phyloP scores from a whole-genome alignment of 2,113 vertebrate species.

The Peromyscus californicus region DNA sequence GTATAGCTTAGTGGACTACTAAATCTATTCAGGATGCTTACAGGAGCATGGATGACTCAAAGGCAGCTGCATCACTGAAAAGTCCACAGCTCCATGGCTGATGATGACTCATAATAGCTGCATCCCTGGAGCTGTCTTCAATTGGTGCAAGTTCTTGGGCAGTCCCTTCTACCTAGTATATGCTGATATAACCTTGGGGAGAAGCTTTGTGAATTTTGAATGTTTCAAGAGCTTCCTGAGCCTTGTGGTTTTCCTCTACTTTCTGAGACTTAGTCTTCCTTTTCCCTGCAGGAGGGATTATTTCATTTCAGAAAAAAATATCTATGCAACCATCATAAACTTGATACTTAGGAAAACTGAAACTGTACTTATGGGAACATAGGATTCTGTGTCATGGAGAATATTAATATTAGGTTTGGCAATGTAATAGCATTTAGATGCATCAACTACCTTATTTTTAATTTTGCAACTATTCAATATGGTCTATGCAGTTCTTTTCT shows the following conservation, averaged over 20 bases:
- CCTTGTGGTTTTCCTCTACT: not conserved
- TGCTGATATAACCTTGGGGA: too few species aligned
- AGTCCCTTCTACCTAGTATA: not conserved
- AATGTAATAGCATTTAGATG: not conserved
- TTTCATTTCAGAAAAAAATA: not conserved
- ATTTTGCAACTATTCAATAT: not conserved
- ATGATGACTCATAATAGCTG: not conserved
- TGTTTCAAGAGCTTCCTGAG: not conserved
- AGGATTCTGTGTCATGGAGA: not conserved
- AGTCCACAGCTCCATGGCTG: not conserved
- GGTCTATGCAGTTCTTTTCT: not conserved
- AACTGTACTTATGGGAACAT: not conserved
- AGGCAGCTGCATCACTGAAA: not conserved
- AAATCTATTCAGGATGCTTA: not conserved
- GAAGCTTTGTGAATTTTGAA: not conserved
- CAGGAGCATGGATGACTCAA: not conserved
- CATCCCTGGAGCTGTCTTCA: not conserved
- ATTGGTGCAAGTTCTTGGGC: not conserved
- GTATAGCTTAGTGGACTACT: not conserved
- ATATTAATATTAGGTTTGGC: not conserved
- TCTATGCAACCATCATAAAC: not conserved
- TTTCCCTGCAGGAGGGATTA: not conserved
- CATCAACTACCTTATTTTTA: slow-evolving; percentile 16
- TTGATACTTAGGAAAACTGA: not conserved
- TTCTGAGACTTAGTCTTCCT: not conserved